Base-by-base conservation (phyloP, 2,888 invertebrate genomes). In the Agrochola lychnidis region DNA sequence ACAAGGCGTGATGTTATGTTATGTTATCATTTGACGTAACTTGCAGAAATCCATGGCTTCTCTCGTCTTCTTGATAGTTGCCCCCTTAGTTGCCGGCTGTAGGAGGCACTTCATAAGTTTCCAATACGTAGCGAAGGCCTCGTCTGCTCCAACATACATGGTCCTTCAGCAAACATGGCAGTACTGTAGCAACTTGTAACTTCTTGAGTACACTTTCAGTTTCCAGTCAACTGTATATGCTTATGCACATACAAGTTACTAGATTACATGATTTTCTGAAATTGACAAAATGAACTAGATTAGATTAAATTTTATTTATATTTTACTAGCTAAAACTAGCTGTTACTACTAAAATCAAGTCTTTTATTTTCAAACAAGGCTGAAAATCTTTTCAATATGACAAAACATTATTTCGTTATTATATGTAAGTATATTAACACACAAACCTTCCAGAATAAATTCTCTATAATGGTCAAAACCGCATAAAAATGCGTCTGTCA, bases 181-280 rank as follows among this genome's bases (percentile, higher is more conserved):
- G 5, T 61, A 53, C 6, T 62, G 25, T 51, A n/a, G 4, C 12
- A 53, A 68, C 53, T 62, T 68, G 22, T 69, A 53, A 62, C 76
- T 62, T 45, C 36, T 62, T 69, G n/a, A 53, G 45, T 14, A 69
- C 9, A 69, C 53, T 56, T 51, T 14, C 7, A 69, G 45, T 67
- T 53, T 22, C 7, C 22, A 76, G 69, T 53, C 12, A 53, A 25
- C 45, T 30, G 36, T 75, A 19, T 51, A n/a, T n/a, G n/a, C n/a
- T n/a, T n/a, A n/a, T n/a, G n/a, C 3, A 42, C 19, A 42, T 42
- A 16, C 0, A 6, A 1, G 1, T 36, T 14, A 19, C n/a, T 25
- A 2, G 5, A 16, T 16, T 5, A 3, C 19, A 25, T 5, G 10
- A 45, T 64, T 45, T 45, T 25, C 16, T 9, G 16, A 63, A 25